These are phyloP conservation scores for Seriola dumerili DNA, from an alignment of 2,113 vertebrate species.

Conservation along the genomic window DNA sequence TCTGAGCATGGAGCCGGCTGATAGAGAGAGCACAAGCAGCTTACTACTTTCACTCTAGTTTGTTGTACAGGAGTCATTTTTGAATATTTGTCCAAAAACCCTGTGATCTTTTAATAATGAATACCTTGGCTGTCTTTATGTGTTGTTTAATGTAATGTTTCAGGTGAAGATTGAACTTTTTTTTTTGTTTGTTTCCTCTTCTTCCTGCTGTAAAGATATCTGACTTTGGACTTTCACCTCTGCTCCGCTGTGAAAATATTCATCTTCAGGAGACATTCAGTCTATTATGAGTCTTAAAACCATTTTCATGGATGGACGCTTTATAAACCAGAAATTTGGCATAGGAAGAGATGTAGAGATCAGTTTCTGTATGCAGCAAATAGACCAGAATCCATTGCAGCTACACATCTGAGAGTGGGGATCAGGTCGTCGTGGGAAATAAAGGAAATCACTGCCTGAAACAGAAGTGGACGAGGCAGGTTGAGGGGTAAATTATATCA, in stretches of 20 bases:
- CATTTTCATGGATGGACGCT: too few relatives aligned
- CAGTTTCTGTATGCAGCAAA: not conserved
- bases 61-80: not conserved
- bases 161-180: not conserved
- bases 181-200: not conserved
- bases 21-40: not conserved
- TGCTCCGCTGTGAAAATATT: too few relatives aligned
- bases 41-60: not conserved
- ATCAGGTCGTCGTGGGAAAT: not conserved
- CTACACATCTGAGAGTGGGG: not conserved
- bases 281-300: not conserved
- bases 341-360: not conserved
- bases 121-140: too few relatives aligned
- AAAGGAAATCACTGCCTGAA: not conserved
- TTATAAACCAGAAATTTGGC: not conserved
- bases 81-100: not conserved
- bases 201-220: not conserved
- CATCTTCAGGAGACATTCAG: not conserved
- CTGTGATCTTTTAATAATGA: not conserved
- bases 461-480: not conserved
- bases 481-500: not conserved
- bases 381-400: not conserved
- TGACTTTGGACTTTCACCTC: too few relatives aligned
- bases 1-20: slow-evolving; percentile 27
- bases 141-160: not conserved